Conservation (phyloP, 2,888 invertebrate species). For the Drosophila quinaria region DNA sequence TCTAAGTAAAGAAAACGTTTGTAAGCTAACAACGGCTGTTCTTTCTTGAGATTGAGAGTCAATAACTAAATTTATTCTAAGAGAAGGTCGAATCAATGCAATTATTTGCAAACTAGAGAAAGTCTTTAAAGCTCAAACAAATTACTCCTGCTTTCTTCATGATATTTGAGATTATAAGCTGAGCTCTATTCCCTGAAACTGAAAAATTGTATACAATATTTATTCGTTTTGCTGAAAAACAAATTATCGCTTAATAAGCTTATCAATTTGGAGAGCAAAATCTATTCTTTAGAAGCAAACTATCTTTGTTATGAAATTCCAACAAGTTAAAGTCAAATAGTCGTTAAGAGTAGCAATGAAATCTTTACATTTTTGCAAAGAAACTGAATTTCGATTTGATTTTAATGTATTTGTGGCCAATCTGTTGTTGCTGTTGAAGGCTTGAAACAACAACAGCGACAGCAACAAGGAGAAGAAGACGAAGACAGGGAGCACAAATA, state of each 20-base stretch:
- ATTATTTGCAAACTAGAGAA: not conserved
- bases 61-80: not conserved
- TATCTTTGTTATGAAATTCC: slow-evolving; percentile 9
- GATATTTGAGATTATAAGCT: not conserved
- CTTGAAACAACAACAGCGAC: not conserved
- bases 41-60: too few relatives aligned
- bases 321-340: slow-evolving; percentile 4
- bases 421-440: slow-evolving; percentile 1
- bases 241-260: not conserved
- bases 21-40: too few relatives aligned
- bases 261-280: not conserved
- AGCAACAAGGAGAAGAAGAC: slow-evolving; percentile 5
- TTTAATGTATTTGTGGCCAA: slow-evolving; percentile 7
- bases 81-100: not conserved
- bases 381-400: slow-evolving; percentile 21
- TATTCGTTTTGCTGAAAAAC: not conserved
- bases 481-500: slow-evolving; percentile 19
- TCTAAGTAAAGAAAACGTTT: too few relatives aligned
- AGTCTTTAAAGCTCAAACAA: not conserved
- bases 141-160: not conserved
- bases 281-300: not conserved
- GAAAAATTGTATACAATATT: not conserved
- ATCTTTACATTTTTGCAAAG: not conserved
- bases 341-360: slow-evolving; percentile 7
- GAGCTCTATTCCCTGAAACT: too few relatives aligned